Evolutionary conservation across 2,113 vertebrate species (phyloP), one percentile per base, ranked within the genome.

Genomic region (Podarcis cretensis): DNA sequence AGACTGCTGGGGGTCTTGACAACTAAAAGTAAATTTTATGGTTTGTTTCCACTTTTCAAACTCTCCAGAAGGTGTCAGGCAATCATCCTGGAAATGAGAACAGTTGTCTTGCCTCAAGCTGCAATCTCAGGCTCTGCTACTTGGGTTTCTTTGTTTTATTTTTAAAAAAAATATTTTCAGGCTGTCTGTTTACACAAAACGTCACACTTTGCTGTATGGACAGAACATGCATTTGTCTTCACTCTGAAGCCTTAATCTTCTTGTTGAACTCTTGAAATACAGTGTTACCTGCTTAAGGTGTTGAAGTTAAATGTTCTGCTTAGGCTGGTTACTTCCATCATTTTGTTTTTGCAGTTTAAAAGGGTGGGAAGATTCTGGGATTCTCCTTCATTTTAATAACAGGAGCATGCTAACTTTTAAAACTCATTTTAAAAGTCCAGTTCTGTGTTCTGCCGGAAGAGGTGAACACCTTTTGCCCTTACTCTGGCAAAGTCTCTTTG

Each of bases 31-130:
- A 1, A 54, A 21, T 71, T 71, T n/a, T 18, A 25, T 48, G n/a
- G 23, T 30, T 91, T 87, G 84, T 35, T 37, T 25, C 89, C 1
- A 2, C 48, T 73, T 93, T 93, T 30, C 37, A 32, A 79, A 0
- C 0, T 69, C 71, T 91, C 92, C 93, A 92, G 92, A 90, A 93
- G 90, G 83, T 92, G 93, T 92, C 92, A 95, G 84, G 35, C 74
- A 89, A 54, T 48, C 16, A 1, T 69, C 20, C 35, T 69, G 21
- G 30, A 37, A 25, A 18, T 40, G 25, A 8, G 63, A 66, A 82
- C 65, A 82, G 21, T 18, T 68, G 81, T 21, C 23, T 21, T 35
- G 18, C 35, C 68, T 66, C 43, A 2, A n/a, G 48, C 77, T 48
- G 27, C 48, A 57, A 12, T 7, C 14, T 27, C 27, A 54, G 76